Base-by-base conservation (phyloP, 2,888 invertebrate genomes). In the Sialis fuliginosa region DNA sequence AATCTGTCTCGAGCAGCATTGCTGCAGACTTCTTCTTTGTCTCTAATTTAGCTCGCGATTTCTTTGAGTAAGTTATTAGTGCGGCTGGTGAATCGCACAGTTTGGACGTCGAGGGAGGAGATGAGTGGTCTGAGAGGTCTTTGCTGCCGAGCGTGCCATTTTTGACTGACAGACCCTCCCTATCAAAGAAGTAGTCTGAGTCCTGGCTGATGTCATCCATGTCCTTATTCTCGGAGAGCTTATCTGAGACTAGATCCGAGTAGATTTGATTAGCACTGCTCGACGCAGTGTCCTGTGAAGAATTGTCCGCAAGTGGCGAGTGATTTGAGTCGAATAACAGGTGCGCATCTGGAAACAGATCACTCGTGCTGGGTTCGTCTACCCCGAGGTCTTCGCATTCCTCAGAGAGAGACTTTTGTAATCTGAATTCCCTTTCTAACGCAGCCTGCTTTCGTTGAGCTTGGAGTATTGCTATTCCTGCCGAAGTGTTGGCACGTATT, bases 301-400 rank as follows among this genome's bases (percentile, higher is more conserved):
- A 67, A 54, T 75, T 76, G 48, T 79, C 79, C 53, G 70, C 73
- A 1, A 72, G 67, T 30, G 79, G 80, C 0, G 82, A 80, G 54
- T 81, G 81, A 53, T 82, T 82, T 0, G 78, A 71, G 48, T 81
- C 77, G 55, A 83, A 81, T 44, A 82, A 61, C 44, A 82, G 62
- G 58, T 83, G 83, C 0, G 82, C 82, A 56, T 84, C 84, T 1
- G 84, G 83, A 58, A 84, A 84, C 51, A 84, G 63, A 56, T 84
- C 84, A 50, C 81, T 80, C 0, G 83, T 80, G n/a, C 81, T 81
- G 0, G 83, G 83, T 41, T 83, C 82, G 55, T 82, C 84, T 44
- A 84, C 83, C 5, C 84, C 83, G 8, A 83, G 66, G 58, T 84
- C 83, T 56, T 82, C 82, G 60, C 83, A 83, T 61, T 84, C 84